Evolutionary conservation across 2,113 vertebrate species (phyloP).

Genomic region (Trichechus manatus): DNA sequence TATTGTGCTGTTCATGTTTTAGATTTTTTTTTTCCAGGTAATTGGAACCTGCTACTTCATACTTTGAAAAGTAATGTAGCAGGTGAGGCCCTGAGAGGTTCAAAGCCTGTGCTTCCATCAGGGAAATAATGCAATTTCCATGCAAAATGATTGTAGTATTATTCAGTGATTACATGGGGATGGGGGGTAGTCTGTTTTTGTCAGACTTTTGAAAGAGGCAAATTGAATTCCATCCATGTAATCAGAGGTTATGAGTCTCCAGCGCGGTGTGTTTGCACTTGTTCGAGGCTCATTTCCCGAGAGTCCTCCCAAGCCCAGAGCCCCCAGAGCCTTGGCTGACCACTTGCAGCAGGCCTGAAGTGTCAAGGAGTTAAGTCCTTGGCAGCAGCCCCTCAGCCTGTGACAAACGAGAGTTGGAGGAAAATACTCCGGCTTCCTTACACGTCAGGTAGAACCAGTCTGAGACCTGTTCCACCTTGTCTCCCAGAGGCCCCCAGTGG

Average conservation of each 20-base stretch:
- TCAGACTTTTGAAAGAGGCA: constrained; percentile 70
- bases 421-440: neutral
- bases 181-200: constrained; percentile 55
- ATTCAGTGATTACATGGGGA: constrained; percentile 64
- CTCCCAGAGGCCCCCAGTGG: neutral
- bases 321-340: neutral
- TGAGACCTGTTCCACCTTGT: neutral
- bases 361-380: neutral
- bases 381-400: neutral
- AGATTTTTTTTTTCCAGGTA: constrained; percentile 58
- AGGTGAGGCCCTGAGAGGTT: constrained; percentile 55
- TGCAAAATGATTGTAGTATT: constrained; percentile 73
- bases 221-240: constrained; percentile 73
- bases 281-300: neutral
- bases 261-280: neutral
- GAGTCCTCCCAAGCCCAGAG: neutral
- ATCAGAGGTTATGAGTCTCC: constrained; percentile 48
- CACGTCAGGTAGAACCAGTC: neutral
- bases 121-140: constrained; percentile 75
- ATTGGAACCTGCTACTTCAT: constrained; percentile 80
- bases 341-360: neutral
- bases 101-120: constrained; percentile 62
- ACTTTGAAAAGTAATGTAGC: constrained; percentile 70
- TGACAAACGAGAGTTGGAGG: neutral
- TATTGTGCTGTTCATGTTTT: constrained; percentile 69